Evolutionary conservation across 1,140 invertebrate genomes (phyloP), one percentile per base, ranked within the genome.

Genomic region (Drosophila bipectinata): DNA sequence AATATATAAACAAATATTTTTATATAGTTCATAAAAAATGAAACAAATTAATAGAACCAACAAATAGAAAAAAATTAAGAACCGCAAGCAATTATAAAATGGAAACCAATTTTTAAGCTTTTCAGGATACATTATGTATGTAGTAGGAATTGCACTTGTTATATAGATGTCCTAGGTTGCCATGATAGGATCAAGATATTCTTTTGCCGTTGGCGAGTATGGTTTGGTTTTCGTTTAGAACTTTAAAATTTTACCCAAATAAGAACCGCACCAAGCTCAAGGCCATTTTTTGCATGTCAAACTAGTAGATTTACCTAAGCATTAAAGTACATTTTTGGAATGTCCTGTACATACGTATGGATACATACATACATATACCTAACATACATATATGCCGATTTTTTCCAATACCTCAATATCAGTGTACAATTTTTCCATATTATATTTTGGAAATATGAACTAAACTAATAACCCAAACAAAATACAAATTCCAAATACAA

Each of bases 361-460:
- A 41, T 47, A 47, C 44, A 69, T 66, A 57, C 34, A 64, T 32
- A 79, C 57, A 77, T 57, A 74, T 67, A 83, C 57, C 62, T 60
- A 57, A 77, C 61, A 62, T 84, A 87, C 60, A 62, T 83, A 87
- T 85, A 88, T 74, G 83, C 83, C 84, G 83, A 88, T 88, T 88
- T 88, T 88, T 88, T 88, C 84, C 83, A 88, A 88, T 88, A 88
- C 83, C 83, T 88, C 83, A 88, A 88, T 88, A 88, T 88, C 83
- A 88, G 83, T 88, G 83, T 88, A 88, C 83, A 88, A 88, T 88
- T 88, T 88, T 88, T 88, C 84, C 83, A 88, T 88, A 88, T 69
- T 83, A 88, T 88, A 88, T 82, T 88, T 87, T 88, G 88, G 53
- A 60, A 60, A 73, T 71, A 60, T 45, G 58, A 72, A 54, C 47